These are phyloP conservation scores for Tetragnatha versicolor DNA, from an alignment of 1,140 invertebrate genomes.

Conservation along the genomic window DNA sequence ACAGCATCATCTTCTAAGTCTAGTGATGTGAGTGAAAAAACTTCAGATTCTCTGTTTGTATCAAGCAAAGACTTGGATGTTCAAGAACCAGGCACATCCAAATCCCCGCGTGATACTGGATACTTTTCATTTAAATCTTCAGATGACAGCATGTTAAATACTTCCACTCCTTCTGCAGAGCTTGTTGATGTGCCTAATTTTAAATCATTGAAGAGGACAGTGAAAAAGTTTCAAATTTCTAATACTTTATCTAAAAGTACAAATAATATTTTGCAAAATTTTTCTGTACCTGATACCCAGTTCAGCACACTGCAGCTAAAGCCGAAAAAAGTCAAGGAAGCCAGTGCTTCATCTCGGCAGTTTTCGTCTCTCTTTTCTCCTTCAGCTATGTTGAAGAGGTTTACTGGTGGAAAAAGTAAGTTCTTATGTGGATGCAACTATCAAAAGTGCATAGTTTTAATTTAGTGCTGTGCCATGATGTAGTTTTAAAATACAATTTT, in stretches of 20 bases:
- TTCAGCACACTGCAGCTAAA: constrained; percentile 40
- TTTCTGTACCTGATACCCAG: constrained; percentile 24
- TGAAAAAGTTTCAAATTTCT: constrained; percentile 26
- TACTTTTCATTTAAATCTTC: constrained; percentile 57
- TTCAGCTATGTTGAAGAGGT: constrained; percentile 56
- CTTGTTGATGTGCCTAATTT: constrained; percentile 41
- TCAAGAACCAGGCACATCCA: not conserved
- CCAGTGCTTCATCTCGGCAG: not conserved
- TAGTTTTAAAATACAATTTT: too few relatives aligned
- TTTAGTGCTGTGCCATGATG: too few relatives aligned
- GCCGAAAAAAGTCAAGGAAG: constrained; percentile 20
- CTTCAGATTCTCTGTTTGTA: constrained; percentile 9
- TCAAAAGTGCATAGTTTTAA: too few relatives aligned
- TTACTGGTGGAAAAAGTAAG: constrained; percentile 55
- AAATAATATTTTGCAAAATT: constrained; percentile 36
- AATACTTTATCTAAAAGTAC: constrained; percentile 37
- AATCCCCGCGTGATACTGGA: constrained; percentile 53
- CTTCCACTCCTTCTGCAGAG: constrained; percentile 10
- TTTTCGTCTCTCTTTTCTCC: constrained; percentile 57
- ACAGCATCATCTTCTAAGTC: too few relatives aligned
- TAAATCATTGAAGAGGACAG: constrained; percentile 39
- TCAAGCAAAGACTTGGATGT: too few relatives aligned
- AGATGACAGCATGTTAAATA: constrained; percentile 55
- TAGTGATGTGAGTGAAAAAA: not conserved
- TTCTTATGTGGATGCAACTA: too few relatives aligned